Percentiles rank a stretch among this genome's conserved stretches.
Evolutionary conservation across 2,797 vertebrate genomes (phyloP).

Genomic region (Anniella stebbinsi): DNA sequence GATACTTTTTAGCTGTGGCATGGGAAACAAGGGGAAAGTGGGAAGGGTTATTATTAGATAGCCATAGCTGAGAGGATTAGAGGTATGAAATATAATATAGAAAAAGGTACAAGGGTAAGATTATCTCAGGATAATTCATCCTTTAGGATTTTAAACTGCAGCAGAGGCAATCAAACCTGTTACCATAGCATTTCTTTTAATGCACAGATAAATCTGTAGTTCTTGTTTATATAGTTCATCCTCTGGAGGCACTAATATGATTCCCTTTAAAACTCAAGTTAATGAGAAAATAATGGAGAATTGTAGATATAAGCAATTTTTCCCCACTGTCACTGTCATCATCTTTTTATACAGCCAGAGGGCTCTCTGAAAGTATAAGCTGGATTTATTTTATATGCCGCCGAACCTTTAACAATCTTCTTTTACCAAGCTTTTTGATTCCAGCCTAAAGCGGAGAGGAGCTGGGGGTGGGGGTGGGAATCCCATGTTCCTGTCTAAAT

Average conservation of each 20-base stretch:
- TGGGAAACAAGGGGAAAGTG: slow-evolving; percentile 40
- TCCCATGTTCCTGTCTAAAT: slow-evolving; percentile 57
- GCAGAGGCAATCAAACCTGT: slow-evolving; percentile 69
- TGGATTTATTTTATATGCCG: slow-evolving; percentile 70
- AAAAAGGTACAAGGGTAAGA: slow-evolving; percentile 63
- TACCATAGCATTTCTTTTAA: slow-evolving; percentile 73
- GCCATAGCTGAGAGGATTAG: slow-evolving; percentile 58
- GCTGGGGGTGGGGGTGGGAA: background rate
- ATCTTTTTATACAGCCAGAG: slow-evolving; percentile 68
- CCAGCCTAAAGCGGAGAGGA: slow-evolving; percentile 52
- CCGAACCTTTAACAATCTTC: slow-evolving; percentile 65
- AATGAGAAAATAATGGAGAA: slow-evolving; percentile 77
- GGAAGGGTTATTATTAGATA: slow-evolving; percentile 48
- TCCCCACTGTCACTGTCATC: slow-evolving; percentile 61
- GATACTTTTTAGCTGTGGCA: slow-evolving; percentile 25
- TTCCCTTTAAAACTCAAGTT: slow-evolving; percentile 75
- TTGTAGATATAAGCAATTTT: slow-evolving; percentile 67
- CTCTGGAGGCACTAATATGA: slow-evolving; percentile 69
- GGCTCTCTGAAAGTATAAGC: slow-evolving; percentile 66
- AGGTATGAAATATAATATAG: slow-evolving; percentile 64
- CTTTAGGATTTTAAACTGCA: slow-evolving; percentile 70
- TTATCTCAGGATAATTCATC: slow-evolving; percentile 66
- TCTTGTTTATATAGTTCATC: slow-evolving; percentile 72
- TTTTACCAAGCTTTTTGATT: slow-evolving; percentile 58
- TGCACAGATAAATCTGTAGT: slow-evolving; percentile 65